Evolutionary conservation across 2,888 invertebrate genomes (phyloP), one percentile per base, ranked within the genome.

Genomic region (Rhogogaster chlorosoma): DNA sequence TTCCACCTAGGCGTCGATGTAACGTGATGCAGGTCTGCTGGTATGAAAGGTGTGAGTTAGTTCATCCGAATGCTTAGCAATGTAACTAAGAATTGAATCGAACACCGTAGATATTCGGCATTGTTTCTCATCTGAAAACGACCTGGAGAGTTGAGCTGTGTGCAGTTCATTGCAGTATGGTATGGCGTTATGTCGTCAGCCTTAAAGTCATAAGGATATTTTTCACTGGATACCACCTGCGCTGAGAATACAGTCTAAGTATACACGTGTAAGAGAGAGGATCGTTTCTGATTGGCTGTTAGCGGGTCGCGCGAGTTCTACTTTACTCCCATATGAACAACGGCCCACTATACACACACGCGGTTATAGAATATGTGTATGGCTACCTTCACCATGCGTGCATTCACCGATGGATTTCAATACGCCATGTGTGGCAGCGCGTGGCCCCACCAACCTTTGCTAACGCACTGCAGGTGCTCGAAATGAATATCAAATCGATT

Each of bases 251-350:
- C 29, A 73, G 38, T 42, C 38, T n/a, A 36, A 64, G 82, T 26
- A 42, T 18, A 42, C 82, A 26, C 29, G 82, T 67, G 45, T 53
- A 57, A 67, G 83, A 83, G 67, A 29, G 70, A 83, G 83, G 67
- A 67, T 64, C 29, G 29, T 42, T 45, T 26, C 83, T 32, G 45
- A 83, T 83, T 83, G 83, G 83, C 83, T 83, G 29, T 10, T 49
- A 32, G 83, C 67, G 83, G 49, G 83, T 83, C 45, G 83, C 83
- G 83, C 83, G 83, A 83, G 83, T 83, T 83, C 83, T 83, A 83
- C 83, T 70, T 70, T 67, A 83, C 80, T 80, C 45, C 77, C 57
- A 80, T 80, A 80, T 80, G 57, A 80, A 80, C 80, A 57, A 57
- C 57, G 38, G 38, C 38, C 36, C 36, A 80, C 77, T 53, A 10